phyloP scores from a whole-genome alignment of 2,797 vertebrate genomes.

The Vireo griseus region DNA sequence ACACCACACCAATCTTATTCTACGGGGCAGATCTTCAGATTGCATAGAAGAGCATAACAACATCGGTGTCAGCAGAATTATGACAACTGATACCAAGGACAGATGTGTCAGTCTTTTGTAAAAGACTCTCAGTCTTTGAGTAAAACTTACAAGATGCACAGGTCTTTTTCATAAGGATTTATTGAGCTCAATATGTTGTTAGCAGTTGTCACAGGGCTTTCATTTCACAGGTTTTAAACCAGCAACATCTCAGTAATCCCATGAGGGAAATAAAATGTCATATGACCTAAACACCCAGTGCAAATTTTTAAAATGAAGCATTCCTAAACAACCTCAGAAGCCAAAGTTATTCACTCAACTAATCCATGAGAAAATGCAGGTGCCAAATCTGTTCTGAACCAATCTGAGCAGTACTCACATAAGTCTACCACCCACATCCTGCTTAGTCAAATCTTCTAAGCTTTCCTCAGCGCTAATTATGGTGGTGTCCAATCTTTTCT shows the following conservation, averaged over 20 bases:
- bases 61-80: not conserved
- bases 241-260: not conserved
- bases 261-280: not conserved
- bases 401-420: not conserved
- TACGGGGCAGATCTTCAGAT: not conserved
- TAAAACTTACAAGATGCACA: not conserved
- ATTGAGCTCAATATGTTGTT: not conserved
- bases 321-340: not conserved
- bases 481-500: not conserved
- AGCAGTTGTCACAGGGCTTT: not conserved
- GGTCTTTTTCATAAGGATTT: not conserved
- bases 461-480: not conserved
- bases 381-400: not conserved
- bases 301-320: not conserved
- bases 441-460: conserved; percentile 22
- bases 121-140: not conserved
- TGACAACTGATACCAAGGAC: not conserved
- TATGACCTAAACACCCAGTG: not conserved
- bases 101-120: not conserved
- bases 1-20: not conserved
- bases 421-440: not conserved
- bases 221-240: not conserved
- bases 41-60: not conserved
- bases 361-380: conserved; percentile 2
- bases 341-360: not conserved